Conservation (phyloP, 2,113 vertebrate genomes). For the Ellobius talpinus region DNA sequence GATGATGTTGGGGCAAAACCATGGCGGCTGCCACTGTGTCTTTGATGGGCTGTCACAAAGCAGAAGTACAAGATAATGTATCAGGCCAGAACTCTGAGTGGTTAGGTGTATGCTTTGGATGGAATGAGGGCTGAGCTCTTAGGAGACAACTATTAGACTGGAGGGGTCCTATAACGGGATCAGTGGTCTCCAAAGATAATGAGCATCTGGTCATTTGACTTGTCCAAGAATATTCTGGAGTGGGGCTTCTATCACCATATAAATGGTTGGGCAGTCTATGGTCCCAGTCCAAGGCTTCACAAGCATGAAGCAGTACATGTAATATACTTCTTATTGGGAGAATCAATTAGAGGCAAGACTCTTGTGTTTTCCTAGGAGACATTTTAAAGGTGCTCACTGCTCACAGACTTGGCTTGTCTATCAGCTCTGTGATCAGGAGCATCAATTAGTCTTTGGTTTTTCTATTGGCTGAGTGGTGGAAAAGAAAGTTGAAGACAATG, state of each 20-base stretch:
- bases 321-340: not conserved
- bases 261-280: not conserved
- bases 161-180: not conserved
- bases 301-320: not conserved
- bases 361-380: not conserved
- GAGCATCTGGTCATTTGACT: not conserved
- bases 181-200: not conserved
- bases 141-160: no score
- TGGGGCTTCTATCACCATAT: no score
- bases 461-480: not conserved
- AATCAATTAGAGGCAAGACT: not conserved
- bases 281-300: not conserved
- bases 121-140: not conserved
- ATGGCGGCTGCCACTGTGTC: accelerated
- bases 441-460: not conserved
- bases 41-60: not conserved
- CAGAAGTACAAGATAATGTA: not conserved
- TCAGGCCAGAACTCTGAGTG: not conserved
- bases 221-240: not conserved
- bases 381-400: not conserved
- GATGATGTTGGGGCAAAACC: not conserved
- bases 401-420: not conserved
- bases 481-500: not conserved
- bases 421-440: not conserved
- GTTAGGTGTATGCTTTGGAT: not conserved